Conservation (phyloP, 2,888 invertebrate genomes). For the Poecilus cupreus region DNA sequence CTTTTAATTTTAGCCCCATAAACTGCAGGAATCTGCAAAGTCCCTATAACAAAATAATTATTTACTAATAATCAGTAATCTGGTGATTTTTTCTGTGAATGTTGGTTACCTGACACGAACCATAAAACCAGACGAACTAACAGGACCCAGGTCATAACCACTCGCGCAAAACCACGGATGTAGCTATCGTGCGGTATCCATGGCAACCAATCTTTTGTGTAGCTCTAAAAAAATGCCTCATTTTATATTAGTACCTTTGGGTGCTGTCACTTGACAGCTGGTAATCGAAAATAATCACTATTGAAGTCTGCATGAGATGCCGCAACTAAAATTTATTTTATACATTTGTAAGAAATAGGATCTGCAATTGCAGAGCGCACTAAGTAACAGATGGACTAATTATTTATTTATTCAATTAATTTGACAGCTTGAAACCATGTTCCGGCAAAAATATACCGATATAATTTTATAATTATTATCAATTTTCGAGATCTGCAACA, state of each 20-base stretch:
- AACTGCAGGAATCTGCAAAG: slow-evolving; percentile 74
- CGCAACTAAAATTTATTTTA: background rate
- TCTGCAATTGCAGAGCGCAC: too few species aligned
- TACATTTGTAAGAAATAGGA: too few species aligned
- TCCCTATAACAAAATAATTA: slow-evolving; percentile 67
- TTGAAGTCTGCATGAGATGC: background rate
- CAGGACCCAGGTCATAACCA: slow-evolving; percentile 70
- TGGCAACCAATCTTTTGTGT: slow-evolving; percentile 73
- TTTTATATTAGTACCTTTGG: too few species aligned
- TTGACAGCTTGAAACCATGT: too few species aligned
- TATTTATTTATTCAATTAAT: too few species aligned
- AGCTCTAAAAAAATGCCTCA: slow-evolving; percentile 68
- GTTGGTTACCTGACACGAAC: slow-evolving; percentile 67
- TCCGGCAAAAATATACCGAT: too few species aligned
- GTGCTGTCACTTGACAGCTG: background rate
- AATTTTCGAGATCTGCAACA: too few species aligned
- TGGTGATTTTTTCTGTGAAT: background rate
- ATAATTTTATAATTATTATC: too few species aligned
- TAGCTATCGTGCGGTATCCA: slow-evolving; percentile 77
- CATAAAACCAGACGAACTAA: slow-evolving; percentile 69
- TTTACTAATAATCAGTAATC: slow-evolving; percentile 11
- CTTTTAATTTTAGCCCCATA: slow-evolving; percentile 73
- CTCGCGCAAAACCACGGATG: slow-evolving; percentile 73
- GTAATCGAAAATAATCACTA: background rate
- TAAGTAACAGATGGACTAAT: too few species aligned